phyloP scores from a whole-genome alignment of 1,140 invertebrate genomes.

The Hycleus cichorii region DNA sequence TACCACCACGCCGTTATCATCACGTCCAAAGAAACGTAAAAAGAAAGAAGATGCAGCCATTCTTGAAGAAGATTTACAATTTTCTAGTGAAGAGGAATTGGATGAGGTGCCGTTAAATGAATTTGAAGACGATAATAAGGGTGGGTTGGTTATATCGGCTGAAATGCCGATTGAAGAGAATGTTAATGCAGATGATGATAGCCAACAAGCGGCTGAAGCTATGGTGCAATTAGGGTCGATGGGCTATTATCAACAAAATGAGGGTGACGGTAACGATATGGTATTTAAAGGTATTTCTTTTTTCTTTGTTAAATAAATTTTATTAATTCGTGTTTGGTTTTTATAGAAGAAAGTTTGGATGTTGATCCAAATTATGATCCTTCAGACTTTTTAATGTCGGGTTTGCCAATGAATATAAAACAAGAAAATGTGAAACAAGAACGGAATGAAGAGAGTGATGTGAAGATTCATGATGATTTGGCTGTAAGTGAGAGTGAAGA shows the following conservation, averaged over 20 bases:
- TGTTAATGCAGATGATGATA: slow-evolving; percentile 60
- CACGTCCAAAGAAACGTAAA: slow-evolving; percentile 35
- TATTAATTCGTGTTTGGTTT: neutral
- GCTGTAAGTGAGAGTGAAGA: slow-evolving; percentile 77
- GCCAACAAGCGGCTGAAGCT: slow-evolving; percentile 74
- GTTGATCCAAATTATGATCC: slow-evolving; percentile 82
- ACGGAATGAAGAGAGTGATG: slow-evolving; percentile 22
- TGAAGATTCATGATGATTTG: slow-evolving; percentile 62
- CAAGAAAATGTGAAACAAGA: slow-evolving; percentile 27
- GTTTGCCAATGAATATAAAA: slow-evolving; percentile 39
- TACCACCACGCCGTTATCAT: slow-evolving; percentile 27
- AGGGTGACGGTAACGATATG: slow-evolving; percentile 26
- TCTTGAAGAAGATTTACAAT: slow-evolving; percentile 63
- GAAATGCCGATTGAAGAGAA: slow-evolving; percentile 47
- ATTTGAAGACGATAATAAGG: slow-evolving; percentile 49
- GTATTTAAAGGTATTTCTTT: slow-evolving; percentile 32
- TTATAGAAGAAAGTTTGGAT: slow-evolving; percentile 66
- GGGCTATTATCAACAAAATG: slow-evolving; percentile 56
- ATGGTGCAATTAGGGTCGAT: slow-evolving; percentile 77
- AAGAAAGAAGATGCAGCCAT: slow-evolving; percentile 45
- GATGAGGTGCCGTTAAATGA: slow-evolving; percentile 55
- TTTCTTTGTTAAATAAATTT: neutral
- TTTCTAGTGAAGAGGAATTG: slow-evolving; percentile 65
- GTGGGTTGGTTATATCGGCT: slow-evolving; percentile 46
- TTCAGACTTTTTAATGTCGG: slow-evolving; percentile 68